Evolutionary conservation across 2,888 invertebrate species (phyloP), one percentile per base, ranked within the genome.

Genomic region (Drosophila pullipes): DNA sequence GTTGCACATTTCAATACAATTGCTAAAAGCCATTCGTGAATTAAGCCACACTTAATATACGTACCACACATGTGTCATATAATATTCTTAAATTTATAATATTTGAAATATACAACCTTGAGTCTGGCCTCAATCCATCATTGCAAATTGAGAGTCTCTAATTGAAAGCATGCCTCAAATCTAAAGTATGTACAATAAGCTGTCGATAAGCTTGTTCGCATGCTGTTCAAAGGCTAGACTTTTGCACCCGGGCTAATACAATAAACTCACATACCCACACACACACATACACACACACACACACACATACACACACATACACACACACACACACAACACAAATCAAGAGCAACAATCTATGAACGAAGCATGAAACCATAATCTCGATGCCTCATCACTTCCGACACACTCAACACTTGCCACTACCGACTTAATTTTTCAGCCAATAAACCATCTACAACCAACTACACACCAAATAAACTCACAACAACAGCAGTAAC

Each of bases 361-460:
- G 63, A 69, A 58, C 65, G 65, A 49, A 59, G 60, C 53, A 66
- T 76, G 76, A 70, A 72, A 74, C 89, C 87, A 72, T 86, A 89
- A 83, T 89, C 81, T 74, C 61, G 64, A 57, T 66, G 60, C 69
- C 74, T 72, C 73, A 81, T 65, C 87, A 89, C 68, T 76, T 74
- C 67, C 69, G 67, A 60, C 55, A 79, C 67, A 68, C 65, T 81
- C 76, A 70, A 71, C 69, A 85, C 69, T 74, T 71, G 67, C 69
- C 66, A 78, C 74, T 61, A 57, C 33, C 61, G 63, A 89, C 76
- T 87, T 89, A 64, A 78, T 82, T 87, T 87, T 89, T 78, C 72
- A 84, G 82, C 82, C 85, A 85, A 84, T 89, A 85, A 81, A 87
- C 72, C 78, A 74, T 50, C 39, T 11, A 63, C 77, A 67, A 65